These are phyloP conservation scores for Tamias sibiricus DNA, from an alignment of 2,113 vertebrate genomes.

Conservation along the genomic window DNA sequence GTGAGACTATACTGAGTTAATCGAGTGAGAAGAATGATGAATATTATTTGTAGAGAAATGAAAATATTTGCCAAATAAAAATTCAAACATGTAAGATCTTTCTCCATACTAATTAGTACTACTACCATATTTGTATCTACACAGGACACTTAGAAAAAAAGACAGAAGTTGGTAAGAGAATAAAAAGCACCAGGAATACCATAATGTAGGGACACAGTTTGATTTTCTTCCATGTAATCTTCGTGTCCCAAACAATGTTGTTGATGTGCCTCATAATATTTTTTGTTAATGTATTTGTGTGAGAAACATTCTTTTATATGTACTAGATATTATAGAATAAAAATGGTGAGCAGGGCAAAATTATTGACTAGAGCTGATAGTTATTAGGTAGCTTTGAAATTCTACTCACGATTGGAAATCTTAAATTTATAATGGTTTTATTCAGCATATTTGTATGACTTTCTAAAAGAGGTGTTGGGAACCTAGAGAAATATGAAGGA, in stretches of 20 bases:
- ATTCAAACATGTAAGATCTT: not conserved
- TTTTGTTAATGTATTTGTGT: not conserved
- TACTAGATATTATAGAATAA: conserved; percentile 1
- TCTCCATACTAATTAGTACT: not conserved
- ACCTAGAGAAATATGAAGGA: conserved; percentile 3
- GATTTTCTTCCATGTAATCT: conserved; percentile 40
- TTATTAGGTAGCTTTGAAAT: conserved; percentile 46
- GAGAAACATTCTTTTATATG: not conserved
- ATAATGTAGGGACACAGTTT: not conserved
- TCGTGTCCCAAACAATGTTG: not conserved
- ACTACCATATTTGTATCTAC: not conserved
- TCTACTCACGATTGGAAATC: not conserved
- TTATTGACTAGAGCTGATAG: not conserved
- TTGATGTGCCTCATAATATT: not conserved
- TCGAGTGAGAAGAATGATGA: not conserved
- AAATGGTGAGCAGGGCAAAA: not conserved
- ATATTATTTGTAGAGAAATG: conserved; percentile 33
- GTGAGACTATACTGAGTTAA: not conserved
- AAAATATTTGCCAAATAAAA: conserved; percentile 37
- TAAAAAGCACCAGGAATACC: conserved; percentile 22
- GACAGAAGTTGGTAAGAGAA: not conserved
- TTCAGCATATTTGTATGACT: not conserved
- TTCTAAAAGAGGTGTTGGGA: not conserved
- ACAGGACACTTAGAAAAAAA: conserved; percentile 16
- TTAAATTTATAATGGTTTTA: not conserved